A percentile compares a stretch with the other conserved stretches of the same genome.
Evolutionary conservation across 1,140 invertebrate genomes (phyloP).

Genomic region (Leptonema lineaticorne): DNA sequence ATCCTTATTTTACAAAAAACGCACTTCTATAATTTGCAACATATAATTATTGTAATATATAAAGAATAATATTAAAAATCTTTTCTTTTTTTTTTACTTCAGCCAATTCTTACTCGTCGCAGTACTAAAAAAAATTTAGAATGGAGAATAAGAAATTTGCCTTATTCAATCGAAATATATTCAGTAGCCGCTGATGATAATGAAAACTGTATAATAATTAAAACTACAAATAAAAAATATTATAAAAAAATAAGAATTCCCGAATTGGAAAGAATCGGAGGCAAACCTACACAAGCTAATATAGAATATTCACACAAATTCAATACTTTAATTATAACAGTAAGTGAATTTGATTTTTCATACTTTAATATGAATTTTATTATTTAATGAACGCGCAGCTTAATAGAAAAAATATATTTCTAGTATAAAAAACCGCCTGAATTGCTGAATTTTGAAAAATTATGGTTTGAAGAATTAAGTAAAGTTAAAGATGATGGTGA

Average conservation of each 20-base stretch:
- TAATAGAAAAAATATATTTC: too few relatives aligned
- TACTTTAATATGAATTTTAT: background rate
- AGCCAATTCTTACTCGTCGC: conserved; percentile 69
- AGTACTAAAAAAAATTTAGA: conserved; percentile 73
- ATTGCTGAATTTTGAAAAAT: conserved; percentile 69
- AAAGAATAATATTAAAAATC: too few relatives aligned
- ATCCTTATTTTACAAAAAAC: background rate
- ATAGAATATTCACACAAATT: conserved; percentile 69
- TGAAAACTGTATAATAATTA: conserved; percentile 64
- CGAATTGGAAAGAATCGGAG: conserved; percentile 67
- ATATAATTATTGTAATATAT: conserved; percentile 31
- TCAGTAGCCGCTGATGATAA: conserved; percentile 64
- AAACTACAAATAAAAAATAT: conserved; percentile 79
- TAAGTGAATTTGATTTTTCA: conserved; percentile 51
- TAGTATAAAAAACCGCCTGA: conserved; percentile 74
- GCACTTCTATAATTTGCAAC: background rate
- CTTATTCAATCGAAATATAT: conserved; percentile 71
- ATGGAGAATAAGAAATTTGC: conserved; percentile 78
- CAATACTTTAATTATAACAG: conserved; percentile 76
- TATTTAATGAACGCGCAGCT: background rate
- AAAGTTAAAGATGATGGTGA: conserved; percentile 51
- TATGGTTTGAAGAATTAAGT: conserved; percentile 52
- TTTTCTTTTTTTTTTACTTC: conserved; percentile 45
- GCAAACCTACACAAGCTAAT: conserved; percentile 62
- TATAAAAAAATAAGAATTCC: conserved; percentile 73